phyloP scores from a whole-genome alignment of 2,797 vertebrate species.

The Coreius guichenoti region DNA sequence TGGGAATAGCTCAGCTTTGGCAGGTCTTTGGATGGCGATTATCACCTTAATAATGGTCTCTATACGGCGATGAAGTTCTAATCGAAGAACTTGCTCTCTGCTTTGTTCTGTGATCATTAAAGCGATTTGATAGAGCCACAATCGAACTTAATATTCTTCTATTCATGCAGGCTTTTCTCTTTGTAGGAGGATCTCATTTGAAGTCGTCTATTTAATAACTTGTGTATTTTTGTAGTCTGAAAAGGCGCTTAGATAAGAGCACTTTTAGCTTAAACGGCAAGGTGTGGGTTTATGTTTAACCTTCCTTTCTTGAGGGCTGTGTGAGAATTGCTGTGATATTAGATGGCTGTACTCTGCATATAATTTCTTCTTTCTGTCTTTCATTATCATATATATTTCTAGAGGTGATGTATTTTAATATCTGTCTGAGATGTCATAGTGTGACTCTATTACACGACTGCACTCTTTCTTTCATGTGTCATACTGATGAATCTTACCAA shows the following conservation, averaged over 20 bases:
- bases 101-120: background rate
- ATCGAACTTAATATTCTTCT: background rate
- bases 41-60: background rate
- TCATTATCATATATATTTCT: background rate
- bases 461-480: background rate
- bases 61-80: background rate
- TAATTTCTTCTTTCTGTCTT: background rate
- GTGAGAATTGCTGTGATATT: constrained; percentile 29
- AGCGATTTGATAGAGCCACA: background rate
- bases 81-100: background rate
- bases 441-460: background rate
- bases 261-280: background rate
- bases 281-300: constrained; percentile 18
- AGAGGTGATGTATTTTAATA: constrained; percentile 17
- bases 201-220: background rate
- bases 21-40: background rate
- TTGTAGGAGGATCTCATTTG: background rate
- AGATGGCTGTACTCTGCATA: background rate
- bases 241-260: background rate
- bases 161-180: background rate
- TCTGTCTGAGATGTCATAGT: background rate
- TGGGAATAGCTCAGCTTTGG: background rate
- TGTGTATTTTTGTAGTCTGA: background rate
- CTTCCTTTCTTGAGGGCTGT: background rate
- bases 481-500: background rate